Percentiles rank a stretch among this genome's conserved stretches.
Evolutionary conservation across 2,797 vertebrate species (phyloP).

Genomic region (Phataginus tetradactyla): DNA sequence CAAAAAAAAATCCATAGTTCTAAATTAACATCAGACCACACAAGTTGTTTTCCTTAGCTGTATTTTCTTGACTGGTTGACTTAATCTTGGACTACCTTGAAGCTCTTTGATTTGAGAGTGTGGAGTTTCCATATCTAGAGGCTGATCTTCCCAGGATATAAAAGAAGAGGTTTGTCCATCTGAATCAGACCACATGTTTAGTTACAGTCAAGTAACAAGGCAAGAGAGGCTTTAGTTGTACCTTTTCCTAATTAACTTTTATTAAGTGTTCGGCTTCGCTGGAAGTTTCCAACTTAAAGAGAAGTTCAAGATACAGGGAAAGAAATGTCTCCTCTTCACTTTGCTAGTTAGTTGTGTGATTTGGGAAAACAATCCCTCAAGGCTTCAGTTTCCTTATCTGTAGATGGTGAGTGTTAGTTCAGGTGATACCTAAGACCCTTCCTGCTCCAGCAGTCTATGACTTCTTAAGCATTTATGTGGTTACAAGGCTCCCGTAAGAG

Average conservation of each 20-base stretch:
- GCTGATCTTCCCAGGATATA: neutral
- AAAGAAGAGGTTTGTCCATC: neutral
- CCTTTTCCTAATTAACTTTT: slow-evolving; percentile 41
- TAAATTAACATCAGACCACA: slow-evolving; percentile 1
- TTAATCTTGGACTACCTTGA: neutral
- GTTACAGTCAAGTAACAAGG: neutral
- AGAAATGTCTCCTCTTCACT: neutral
- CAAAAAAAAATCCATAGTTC: neutral
- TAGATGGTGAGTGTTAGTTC: neutral
- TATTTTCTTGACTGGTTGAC: neutral
- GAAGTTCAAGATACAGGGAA: neutral
- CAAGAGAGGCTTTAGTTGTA: neutral
- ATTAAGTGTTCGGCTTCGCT: neutral
- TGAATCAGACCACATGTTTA: neutral
- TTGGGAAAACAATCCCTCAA: neutral
- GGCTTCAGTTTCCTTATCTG: neutral
- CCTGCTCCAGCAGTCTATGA: neutral
- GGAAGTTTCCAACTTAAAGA: neutral
- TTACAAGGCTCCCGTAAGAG: neutral
- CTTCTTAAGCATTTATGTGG: neutral
- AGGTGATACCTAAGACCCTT: neutral
- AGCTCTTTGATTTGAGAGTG: neutral
- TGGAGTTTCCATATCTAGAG: neutral
- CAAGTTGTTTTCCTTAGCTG: neutral
- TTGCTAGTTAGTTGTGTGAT: neutral